Base-by-base conservation (phyloP, 2,113 vertebrate species). In the Trochalopteron elliotii region DNA sequence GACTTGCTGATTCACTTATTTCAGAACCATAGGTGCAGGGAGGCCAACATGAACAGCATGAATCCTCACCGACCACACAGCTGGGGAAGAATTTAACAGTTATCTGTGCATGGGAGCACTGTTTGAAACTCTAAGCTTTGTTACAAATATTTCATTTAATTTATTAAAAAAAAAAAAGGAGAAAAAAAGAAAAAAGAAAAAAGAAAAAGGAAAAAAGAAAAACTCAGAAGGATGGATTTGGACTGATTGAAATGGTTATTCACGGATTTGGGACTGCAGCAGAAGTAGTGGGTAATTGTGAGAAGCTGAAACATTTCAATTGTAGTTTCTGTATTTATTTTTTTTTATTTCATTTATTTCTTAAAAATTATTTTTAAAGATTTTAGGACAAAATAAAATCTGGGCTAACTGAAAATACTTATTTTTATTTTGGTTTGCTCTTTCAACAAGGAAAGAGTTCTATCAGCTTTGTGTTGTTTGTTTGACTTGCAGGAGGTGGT, bases 31-130 rank as follows among this genome's bases (percentile, higher is more conserved):
- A 33, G 47, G 9, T 37, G 25, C 59, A 27, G 19, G 9, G 7
- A 10, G 1, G 3, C 1, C 42, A 75, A 35, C 1, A 7, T 2
- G 7, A 9, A 39, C 25, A 23, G 12, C 16, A 69, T 81, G 35
- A 75, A 71, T 68, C 28, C 25, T 75, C 47, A 59, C n/a, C 70
- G 42, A 30, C 39, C 28, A 17, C 24, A 20, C 0, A 4, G 1
- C 11, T 60, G 15, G 39, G 27, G 37, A 42, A 50, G 21, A 44
- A 60, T 37, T 60, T 19, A 37, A 37, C 10, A 71, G 24, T 44
- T 5, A 23, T 44, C 22, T 68, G 13, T 63, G 21, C 30, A 35
- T 22, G 5, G 44, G 8, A 76, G 4, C n/a, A 37, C 10, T 82
- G 16, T 21, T 52, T 79, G 22, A 49, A 79, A 59, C 23, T 57